Evolutionary conservation across 2,113 vertebrate genomes (phyloP).

Genomic region (Rhinogobius similis): DNA sequence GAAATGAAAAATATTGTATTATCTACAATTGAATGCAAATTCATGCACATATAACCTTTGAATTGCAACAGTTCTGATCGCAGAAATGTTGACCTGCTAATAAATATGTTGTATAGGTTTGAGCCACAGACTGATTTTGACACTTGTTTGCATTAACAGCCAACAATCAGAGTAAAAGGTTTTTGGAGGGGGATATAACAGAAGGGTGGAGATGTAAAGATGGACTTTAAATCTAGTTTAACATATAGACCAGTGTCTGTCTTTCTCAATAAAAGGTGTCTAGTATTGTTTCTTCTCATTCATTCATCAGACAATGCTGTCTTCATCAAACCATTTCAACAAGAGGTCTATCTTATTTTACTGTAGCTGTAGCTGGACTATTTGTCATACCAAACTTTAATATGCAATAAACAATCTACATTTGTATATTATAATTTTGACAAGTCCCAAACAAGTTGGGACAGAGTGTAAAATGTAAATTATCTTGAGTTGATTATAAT

Average conservation of each 20-base stretch:
- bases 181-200: conserved; percentile 4
- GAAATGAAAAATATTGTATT: neutral
- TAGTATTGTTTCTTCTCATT: neutral
- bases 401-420: too few species aligned
- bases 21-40: conserved; percentile 74
- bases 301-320: neutral
- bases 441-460: too few species aligned
- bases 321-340: too few species aligned
- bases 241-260: neutral
- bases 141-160: conserved; percentile 70
- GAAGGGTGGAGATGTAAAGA: conserved; percentile 6
- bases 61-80: conserved; percentile 76
- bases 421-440: neutral
- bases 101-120: conserved; percentile 72
- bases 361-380: too few species aligned
- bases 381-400: neutral
- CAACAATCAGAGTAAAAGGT: conserved; percentile 57
- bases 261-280: neutral
- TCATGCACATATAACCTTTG: conserved; percentile 81
- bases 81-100: conserved; percentile 80
- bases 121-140: conserved; percentile 76
- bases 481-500: neutral
- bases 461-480: too few species aligned
- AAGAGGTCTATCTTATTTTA: too few species aligned
- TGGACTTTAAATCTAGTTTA: neutral